Conservation (phyloP, 2,888 invertebrate genomes). For the Epirrhoe alternata region DNA sequence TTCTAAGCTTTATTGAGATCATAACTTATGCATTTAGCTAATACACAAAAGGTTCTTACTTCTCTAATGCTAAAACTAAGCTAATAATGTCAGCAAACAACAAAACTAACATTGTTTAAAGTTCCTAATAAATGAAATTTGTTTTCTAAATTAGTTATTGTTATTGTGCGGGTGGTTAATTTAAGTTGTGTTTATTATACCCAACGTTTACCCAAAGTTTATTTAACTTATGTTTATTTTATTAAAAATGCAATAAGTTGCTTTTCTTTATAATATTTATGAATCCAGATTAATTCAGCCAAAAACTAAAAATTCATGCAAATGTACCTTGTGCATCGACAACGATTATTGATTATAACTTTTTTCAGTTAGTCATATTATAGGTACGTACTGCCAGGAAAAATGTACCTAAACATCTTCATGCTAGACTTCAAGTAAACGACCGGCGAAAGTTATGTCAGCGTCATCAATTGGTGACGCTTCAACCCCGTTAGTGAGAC, state of each 20-base stretch:
- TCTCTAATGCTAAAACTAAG: conserved; percentile 18
- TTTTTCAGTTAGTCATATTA: no score
- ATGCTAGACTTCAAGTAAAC: no score
- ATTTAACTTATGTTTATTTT: neutral
- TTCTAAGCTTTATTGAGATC: conserved; percentile 16
- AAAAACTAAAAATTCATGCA: no score
- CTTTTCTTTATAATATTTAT: no score
- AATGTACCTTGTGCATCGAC: no score
- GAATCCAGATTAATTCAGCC: no score
- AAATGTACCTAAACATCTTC: no score
- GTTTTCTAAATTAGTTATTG: conserved; percentile 16
- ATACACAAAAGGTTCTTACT: conserved; percentile 5
- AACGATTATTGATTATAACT: no score
- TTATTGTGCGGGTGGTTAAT: conserved; percentile 6
- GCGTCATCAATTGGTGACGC: no score
- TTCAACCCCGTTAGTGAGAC: no score
- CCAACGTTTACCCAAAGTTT: neutral
- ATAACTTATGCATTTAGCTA: conserved; percentile 31
- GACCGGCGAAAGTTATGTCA: no score
- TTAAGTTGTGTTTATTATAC: neutral
- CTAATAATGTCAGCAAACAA: conserved; percentile 27
- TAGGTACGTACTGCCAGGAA: no score
- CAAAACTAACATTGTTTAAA: conserved; percentile 24
- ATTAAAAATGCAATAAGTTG: neutral
- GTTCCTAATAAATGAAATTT: conserved; percentile 30